Conservation (phyloP, 2,113 vertebrate species). For the Thryonomys swinderianus region DNA sequence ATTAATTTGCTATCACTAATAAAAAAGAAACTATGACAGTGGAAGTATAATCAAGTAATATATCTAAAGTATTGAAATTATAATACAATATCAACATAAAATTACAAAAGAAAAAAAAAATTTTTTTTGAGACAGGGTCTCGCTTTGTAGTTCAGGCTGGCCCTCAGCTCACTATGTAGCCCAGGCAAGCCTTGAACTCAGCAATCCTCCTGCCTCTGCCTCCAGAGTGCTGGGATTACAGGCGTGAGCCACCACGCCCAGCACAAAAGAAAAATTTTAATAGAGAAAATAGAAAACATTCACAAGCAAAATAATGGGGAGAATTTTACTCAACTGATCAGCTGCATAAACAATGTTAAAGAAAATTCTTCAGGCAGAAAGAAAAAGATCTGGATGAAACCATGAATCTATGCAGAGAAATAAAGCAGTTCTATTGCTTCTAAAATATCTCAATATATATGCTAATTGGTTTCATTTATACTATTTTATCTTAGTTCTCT, state of each 20-base stretch:
- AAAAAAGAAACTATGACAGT: background rate
- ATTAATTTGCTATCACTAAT: too few relatives aligned
- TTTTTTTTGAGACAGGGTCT: too few relatives aligned
- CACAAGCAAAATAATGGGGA: background rate
- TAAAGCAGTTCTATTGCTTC: background rate
- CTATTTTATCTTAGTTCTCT: background rate
- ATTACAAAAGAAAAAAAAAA: background rate
- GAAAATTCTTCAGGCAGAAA: background rate
- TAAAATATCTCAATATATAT: background rate
- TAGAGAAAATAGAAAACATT: background rate
- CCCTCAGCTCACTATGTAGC: too few relatives aligned
- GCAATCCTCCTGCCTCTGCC: too few relatives aligned
- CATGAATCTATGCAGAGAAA: background rate
- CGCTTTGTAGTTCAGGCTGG: too few relatives aligned
- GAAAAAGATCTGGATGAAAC: background rate
- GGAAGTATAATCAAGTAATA: background rate
- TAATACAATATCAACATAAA: background rate
- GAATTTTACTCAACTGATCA: background rate
- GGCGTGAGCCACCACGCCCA: too few relatives aligned
- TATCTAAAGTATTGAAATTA: background rate
- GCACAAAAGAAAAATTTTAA: too few relatives aligned
- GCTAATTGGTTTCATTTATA: background rate
- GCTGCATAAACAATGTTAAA: background rate
- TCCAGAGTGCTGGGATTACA: too few relatives aligned
- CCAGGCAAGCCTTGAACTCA: too few relatives aligned